Evolutionary conservation across 1,140 invertebrate species (phyloP).

Genomic region (Drosophila mayri): DNA sequence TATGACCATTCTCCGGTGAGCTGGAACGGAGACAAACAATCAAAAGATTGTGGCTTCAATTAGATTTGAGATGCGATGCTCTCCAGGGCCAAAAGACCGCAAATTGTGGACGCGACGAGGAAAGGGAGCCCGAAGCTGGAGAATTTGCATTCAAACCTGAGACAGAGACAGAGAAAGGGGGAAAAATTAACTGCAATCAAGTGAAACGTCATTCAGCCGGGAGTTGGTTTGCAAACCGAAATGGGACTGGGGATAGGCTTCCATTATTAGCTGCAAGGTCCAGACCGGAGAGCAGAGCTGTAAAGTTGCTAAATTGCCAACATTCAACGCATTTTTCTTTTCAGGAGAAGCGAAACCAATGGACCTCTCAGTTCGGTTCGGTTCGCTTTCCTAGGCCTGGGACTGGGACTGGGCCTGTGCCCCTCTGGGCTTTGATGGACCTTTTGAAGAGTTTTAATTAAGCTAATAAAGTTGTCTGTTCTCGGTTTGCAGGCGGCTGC

Average conservation of each 20-base stretch:
- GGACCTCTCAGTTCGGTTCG: slow-evolving; percentile 34
- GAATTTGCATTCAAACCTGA: slow-evolving; percentile 73
- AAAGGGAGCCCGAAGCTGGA: slow-evolving; percentile 25
- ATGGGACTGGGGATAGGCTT: slow-evolving; percentile 50
- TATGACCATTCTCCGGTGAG: slow-evolving; percentile 28
- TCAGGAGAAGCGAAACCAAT: slow-evolving; percentile 70
- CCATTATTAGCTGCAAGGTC: slow-evolving; percentile 66
- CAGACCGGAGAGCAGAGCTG: slow-evolving; percentile 34
- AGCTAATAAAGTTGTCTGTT: slow-evolving; percentile 79
- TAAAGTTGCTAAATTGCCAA: slow-evolving; percentile 80
- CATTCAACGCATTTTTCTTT: slow-evolving; percentile 76
- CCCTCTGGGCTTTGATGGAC: slow-evolving; percentile 55
- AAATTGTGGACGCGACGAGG: slow-evolving; percentile 22
- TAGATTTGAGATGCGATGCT: slow-evolving; percentile 55
- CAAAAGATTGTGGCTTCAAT: slow-evolving; percentile 72
- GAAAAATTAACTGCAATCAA: slow-evolving; percentile 82
- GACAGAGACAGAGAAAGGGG: slow-evolving; percentile 39
- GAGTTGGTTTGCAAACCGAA: slow-evolving; percentile 29
- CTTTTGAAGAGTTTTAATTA: slow-evolving; percentile 79
- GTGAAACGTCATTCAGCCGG: slow-evolving; percentile 78
- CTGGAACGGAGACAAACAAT: slow-evolving; percentile 62
- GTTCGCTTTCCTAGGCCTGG: slow-evolving; percentile 20
- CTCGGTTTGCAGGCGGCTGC: slow-evolving; percentile 26
- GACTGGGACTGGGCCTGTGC: background rate
- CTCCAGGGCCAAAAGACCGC: slow-evolving; percentile 30